phyloP scores from a whole-genome alignment of 2,888 invertebrate genomes.

The Rhimphoctona megacephalus region DNA sequence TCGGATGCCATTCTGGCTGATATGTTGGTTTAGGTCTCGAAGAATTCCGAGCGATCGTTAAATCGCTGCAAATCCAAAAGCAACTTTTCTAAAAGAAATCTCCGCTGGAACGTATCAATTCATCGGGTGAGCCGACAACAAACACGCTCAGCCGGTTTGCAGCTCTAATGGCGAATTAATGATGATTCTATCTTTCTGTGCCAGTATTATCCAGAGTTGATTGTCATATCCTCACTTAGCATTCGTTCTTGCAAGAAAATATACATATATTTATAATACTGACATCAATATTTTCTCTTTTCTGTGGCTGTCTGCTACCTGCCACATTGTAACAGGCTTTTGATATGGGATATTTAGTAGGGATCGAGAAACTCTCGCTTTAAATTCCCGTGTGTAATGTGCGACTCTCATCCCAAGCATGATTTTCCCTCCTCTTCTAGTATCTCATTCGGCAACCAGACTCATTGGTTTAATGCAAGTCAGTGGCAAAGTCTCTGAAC shows the following conservation, averaged over 20 bases:
- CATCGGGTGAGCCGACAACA: slow-evolving; percentile 4
- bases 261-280: slow-evolving; percentile 28
- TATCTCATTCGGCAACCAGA: slow-evolving; percentile 61
- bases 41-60: slow-evolving; percentile 53
- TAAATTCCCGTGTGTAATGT: slow-evolving; percentile 23
- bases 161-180: slow-evolving; percentile 61
- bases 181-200: slow-evolving; percentile 69
- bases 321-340: slow-evolving; percentile 30
- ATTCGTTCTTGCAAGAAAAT: slow-evolving; percentile 61
- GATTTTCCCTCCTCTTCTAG: slow-evolving; percentile 2
- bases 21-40: slow-evolving; percentile 34
- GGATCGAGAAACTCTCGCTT: slow-evolving; percentile 15
- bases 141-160: slow-evolving; percentile 34
- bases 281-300: slow-evolving; percentile 40
- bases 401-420: slow-evolving; percentile 3
- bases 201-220: neutral
- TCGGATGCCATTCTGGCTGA: slow-evolving; percentile 25
- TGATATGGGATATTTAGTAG: slow-evolving; percentile 6
- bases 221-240: neutral
- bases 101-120: slow-evolving; percentile 37
- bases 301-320: slow-evolving; percentile 34
- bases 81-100: slow-evolving; percentile 23
- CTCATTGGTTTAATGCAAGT: slow-evolving; percentile 78
- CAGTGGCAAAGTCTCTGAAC: slow-evolving; percentile 41
- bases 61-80: slow-evolving; percentile 27